Evolutionary conservation across 2,888 invertebrate species (phyloP).

Genomic region (Andrena marginata): DNA sequence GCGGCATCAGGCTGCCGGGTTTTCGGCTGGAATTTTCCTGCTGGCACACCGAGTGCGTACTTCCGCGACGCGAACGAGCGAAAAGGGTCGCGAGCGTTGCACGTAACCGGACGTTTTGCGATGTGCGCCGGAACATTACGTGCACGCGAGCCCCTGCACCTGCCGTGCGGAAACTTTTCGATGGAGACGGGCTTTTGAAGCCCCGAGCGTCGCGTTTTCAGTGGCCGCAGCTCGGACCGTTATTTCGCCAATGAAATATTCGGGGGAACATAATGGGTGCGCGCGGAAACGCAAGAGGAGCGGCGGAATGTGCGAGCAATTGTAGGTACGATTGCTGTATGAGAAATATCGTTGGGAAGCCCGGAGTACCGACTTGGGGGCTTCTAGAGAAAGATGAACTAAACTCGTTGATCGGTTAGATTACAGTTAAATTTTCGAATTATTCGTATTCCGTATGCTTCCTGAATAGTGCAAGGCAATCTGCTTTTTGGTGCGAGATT

Average conservation of each 20-base stretch:
- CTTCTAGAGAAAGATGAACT: too few relatives aligned
- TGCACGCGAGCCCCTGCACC: slow-evolving; percentile 76
- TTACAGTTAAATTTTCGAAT: too few relatives aligned
- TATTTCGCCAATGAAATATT: slow-evolving; percentile 32
- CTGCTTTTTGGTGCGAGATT: too few relatives aligned
- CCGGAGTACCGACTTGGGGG: neutral
- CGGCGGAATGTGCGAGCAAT: too few relatives aligned
- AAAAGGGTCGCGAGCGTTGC: neutral
- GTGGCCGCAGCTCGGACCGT: slow-evolving; percentile 28
- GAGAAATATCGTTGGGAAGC: neutral
- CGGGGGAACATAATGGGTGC: neutral
- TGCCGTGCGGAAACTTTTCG: slow-evolving; percentile 65
- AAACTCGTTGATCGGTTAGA: too few relatives aligned
- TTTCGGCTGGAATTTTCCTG: slow-evolving; percentile 20
- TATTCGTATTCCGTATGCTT: too few relatives aligned
- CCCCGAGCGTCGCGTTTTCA: neutral
- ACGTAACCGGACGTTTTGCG: neutral
- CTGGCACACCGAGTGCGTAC: neutral
- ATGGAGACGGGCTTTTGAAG: slow-evolving; percentile 20
- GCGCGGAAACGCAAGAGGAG: neutral
- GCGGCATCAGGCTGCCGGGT: too few relatives aligned
- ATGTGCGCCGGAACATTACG: slow-evolving; percentile 70
- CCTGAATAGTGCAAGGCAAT: too few relatives aligned
- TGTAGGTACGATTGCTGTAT: neutral
- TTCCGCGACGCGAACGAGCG: slow-evolving; percentile 8